These are phyloP conservation scores for Thyatira batis DNA, from an alignment of 2,888 invertebrate species.

Conservation along the genomic window DNA sequence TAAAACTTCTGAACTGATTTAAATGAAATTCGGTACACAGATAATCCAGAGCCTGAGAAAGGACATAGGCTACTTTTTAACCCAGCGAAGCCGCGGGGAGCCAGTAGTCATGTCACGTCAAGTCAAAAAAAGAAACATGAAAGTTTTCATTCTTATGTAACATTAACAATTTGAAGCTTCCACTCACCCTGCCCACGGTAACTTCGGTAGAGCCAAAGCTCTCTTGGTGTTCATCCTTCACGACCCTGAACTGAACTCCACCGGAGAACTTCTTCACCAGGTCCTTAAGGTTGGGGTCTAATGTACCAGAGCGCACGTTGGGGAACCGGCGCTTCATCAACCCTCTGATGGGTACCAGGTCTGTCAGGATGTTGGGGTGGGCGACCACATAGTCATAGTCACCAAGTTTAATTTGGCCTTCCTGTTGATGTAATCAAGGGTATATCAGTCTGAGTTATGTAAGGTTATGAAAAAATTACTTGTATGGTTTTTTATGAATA, in stretches of 20 bases:
- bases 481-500: too few species aligned
- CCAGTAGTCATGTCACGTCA: too few species aligned
- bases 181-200: conserved; percentile 86
- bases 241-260: conserved; percentile 87
- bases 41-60: too few species aligned
- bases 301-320: conserved; percentile 84
- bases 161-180: not conserved
- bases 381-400: conserved; percentile 90
- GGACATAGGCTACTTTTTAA: too few species aligned
- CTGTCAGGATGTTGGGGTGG: conserved; percentile 90
- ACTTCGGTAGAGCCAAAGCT: conserved; percentile 87
- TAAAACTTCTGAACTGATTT: too few species aligned
- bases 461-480: too few species aligned
- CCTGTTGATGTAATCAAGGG: conserved; percentile 56
- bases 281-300: conserved; percentile 84
- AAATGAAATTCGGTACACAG: too few species aligned
- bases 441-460: conserved; percentile 1
- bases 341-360: conserved; percentile 88
- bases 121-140: too few species aligned
- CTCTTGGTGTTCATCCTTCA: conserved; percentile 86
- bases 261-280: conserved; percentile 85
- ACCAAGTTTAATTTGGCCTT: conserved; percentile 84
- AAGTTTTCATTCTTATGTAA: not conserved
- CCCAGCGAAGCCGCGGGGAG: too few species aligned
- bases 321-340: conserved; percentile 91